Evolutionary conservation across 2,113 vertebrate genomes (phyloP).

Genomic region (Gallinago jamesoni): DNA sequence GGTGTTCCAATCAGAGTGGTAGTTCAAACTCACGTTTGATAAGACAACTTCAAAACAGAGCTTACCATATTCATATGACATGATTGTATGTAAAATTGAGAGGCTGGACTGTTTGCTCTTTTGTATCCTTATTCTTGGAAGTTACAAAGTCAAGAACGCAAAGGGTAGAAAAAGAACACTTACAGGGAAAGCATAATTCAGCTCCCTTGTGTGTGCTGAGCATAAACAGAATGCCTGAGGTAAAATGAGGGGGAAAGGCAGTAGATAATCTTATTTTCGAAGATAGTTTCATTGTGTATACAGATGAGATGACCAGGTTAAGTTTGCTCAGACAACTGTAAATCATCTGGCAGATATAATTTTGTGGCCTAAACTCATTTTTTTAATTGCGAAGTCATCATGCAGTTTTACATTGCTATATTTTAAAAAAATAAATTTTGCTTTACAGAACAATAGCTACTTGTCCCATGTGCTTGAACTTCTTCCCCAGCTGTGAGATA

Average conservation of each 20-base stretch:
- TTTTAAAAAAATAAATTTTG: neutral
- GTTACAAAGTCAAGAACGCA: neutral
- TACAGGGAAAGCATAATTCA: neutral
- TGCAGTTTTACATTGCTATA: neutral
- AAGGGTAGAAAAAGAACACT: neutral
- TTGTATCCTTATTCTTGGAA: neutral
- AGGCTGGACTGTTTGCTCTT: neutral
- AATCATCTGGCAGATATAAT: neutral
- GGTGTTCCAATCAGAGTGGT: neutral
- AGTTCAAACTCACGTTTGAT: fast-evolving
- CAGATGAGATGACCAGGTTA: neutral
- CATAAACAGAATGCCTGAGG: neutral
- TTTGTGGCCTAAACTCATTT: neutral
- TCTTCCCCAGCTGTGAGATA: neutral
- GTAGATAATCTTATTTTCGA: neutral
- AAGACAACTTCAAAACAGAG: neutral
- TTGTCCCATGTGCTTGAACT: neutral
- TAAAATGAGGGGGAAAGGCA: neutral
- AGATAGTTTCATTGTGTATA: neutral
- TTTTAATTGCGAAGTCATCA: neutral
- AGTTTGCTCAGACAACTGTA: neutral
- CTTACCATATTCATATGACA: neutral
- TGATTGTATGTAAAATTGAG: neutral
- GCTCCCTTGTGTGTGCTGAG: neutral
- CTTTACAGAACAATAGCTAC: neutral